Conservation (phyloP, 2,797 vertebrate species). For the Cygnus olor region DNA sequence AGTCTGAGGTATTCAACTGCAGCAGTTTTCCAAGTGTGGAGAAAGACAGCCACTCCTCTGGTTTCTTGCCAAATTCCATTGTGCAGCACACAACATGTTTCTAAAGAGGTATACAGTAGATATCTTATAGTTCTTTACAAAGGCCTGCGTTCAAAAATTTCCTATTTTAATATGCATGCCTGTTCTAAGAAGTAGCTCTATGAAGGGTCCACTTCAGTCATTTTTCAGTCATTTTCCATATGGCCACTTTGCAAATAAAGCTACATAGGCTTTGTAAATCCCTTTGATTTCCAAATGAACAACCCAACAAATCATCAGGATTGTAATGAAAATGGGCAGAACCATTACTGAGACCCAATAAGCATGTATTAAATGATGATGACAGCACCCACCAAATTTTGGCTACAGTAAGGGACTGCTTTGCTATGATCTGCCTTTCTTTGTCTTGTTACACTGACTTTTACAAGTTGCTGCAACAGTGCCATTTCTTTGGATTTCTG, state of each 20-base stretch:
- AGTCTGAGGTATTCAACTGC: background rate
- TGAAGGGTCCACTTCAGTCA: background rate
- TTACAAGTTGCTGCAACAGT: background rate
- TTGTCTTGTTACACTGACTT: background rate
- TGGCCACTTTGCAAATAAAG: background rate
- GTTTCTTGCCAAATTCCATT: background rate
- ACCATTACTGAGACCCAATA: background rate
- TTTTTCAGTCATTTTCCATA: background rate
- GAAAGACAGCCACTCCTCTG: rapidly evolving
- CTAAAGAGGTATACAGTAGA: background rate
- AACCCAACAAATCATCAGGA: background rate
- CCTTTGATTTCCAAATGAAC: background rate
- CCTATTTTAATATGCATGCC: background rate
- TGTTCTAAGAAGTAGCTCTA: background rate
- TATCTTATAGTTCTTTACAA: background rate
- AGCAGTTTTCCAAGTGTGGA: background rate
- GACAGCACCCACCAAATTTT: background rate
- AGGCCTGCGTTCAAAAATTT: background rate
- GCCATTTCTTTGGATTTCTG: background rate
- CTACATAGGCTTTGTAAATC: background rate
- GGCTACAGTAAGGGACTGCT: background rate
- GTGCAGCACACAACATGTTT: background rate
- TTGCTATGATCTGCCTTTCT: background rate
- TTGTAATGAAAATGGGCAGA: background rate
- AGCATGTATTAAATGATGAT: background rate